These are phyloP conservation scores for Trematomus loennbergii DNA, from an alignment of 2,113 vertebrate genomes.

Conservation along the genomic window DNA sequence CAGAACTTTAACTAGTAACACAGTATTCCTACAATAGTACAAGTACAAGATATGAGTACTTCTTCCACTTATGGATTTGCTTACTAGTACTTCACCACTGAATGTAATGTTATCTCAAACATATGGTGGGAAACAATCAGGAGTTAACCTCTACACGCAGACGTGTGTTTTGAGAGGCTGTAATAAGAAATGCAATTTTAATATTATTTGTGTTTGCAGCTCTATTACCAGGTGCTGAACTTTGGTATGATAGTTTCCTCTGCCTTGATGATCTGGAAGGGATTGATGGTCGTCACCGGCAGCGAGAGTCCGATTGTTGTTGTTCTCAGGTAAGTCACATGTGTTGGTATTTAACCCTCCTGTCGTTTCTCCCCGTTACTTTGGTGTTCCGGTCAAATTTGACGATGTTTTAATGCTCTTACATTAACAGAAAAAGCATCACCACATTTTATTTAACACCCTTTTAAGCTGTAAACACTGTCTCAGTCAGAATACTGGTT, in stretches of 20 bases:
- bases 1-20: no score
- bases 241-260: conserved; percentile 99
- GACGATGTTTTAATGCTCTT: no score
- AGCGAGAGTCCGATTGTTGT: conserved; percentile 99
- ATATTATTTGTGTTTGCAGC: conserved; percentile 76
- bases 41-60: no score
- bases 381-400: no score
- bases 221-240: conserved; percentile 98
- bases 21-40: no score
- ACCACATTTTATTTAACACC: no score
- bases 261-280: conserved; percentile 99
- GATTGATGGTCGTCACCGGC: conserved; percentile 97
- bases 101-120: background rate
- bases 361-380: no score
- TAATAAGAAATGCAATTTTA: background rate
- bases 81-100: background rate
- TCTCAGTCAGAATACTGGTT: no score
- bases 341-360: background rate
- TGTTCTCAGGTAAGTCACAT: conserved; percentile 91
- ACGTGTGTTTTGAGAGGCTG: background rate
- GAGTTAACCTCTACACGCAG: background rate
- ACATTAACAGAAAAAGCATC: no score
- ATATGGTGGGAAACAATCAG: background rate
- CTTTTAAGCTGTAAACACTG: no score
- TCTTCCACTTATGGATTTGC: no score